Percentiles rank a stretch among this genome's conserved stretches.
Conservation (phyloP, 2,113 vertebrate species). For the Tichodroma muraria region DNA sequence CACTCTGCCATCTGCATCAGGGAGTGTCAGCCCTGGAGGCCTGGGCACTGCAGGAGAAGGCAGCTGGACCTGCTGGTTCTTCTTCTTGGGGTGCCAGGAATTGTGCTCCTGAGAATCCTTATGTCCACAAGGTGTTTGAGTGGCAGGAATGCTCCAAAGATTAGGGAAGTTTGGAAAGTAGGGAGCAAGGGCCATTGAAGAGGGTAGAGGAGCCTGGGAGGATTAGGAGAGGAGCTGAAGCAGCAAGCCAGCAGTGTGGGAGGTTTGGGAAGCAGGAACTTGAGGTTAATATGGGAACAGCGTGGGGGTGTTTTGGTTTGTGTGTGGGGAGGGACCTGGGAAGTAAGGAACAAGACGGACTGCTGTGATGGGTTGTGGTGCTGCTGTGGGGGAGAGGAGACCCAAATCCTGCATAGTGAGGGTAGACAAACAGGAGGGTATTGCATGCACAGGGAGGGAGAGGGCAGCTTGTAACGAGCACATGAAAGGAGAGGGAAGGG, state of each 20-base stretch:
- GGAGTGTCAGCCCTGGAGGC: not conserved
- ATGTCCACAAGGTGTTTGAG: not conserved
- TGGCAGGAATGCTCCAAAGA: not conserved
- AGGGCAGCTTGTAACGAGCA: not conserved
- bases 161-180: not conserved
- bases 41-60: not conserved
- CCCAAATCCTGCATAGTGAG: not conserved
- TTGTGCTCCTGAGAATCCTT: not conserved
- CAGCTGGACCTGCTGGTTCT: not conserved
- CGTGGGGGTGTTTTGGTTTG: not conserved
- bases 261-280: conserved; percentile 41
- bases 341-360: not conserved
- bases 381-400: not conserved
- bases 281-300: conserved; percentile 22
- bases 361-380: not conserved
- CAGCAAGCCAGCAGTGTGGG: conserved; percentile 15
- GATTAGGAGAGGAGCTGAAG: not conserved
- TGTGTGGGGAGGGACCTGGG: not conserved
- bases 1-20: not conserved
- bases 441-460: not conserved
- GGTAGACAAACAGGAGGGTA: not conserved
- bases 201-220: not conserved
- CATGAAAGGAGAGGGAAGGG: not conserved
- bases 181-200: not conserved
- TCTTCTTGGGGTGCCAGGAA: not conserved